phyloP scores from a whole-genome alignment of 2,888 invertebrate genomes.

The Hirtodrosophila cameraria region DNA sequence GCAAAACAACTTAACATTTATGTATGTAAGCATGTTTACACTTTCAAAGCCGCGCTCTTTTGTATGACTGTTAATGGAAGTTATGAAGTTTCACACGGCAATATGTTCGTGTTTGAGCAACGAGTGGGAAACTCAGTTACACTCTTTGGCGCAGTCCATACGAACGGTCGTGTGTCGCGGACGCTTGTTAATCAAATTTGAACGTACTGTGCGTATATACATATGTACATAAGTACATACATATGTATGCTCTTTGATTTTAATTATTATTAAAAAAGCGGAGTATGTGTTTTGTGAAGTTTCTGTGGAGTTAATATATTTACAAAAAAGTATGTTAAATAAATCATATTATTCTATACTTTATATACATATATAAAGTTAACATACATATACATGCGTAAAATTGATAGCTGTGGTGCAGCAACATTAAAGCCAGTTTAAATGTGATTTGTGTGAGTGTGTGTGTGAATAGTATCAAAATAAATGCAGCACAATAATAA shows the following conservation, averaged over 20 bases:
- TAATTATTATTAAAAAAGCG: not conserved
- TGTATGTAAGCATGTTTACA: constrained; percentile 8
- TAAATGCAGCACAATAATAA: no score
- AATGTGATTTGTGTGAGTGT: not conserved
- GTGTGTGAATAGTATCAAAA: no score
- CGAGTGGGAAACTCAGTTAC: constrained; percentile 26
- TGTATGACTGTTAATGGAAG: constrained; percentile 26
- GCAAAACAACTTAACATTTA: no score
- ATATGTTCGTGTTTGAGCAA: constrained; percentile 42
- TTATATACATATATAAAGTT: not conserved
- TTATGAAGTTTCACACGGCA: constrained; percentile 10
- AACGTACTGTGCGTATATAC: constrained; percentile 11
- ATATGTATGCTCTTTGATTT: constrained; percentile 10
- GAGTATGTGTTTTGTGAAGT: constrained; percentile 1
- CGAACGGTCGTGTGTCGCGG: constrained; percentile 39
- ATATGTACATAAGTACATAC: constrained; percentile 10
- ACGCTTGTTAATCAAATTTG: constrained; percentile 26
- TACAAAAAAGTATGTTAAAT: not conserved
- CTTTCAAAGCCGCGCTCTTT: constrained; percentile 20
- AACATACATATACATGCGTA: not conserved
- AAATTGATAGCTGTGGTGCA: not conserved
- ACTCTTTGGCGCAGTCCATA: constrained; percentile 23
- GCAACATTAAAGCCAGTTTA: not conserved
- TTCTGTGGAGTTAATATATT: constrained; percentile 13
- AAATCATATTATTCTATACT: no score